Evolutionary conservation across 2,113 vertebrate genomes (phyloP), one percentile per base, ranked within the genome.

Genomic region (Eulacestoma nigropectus): DNA sequence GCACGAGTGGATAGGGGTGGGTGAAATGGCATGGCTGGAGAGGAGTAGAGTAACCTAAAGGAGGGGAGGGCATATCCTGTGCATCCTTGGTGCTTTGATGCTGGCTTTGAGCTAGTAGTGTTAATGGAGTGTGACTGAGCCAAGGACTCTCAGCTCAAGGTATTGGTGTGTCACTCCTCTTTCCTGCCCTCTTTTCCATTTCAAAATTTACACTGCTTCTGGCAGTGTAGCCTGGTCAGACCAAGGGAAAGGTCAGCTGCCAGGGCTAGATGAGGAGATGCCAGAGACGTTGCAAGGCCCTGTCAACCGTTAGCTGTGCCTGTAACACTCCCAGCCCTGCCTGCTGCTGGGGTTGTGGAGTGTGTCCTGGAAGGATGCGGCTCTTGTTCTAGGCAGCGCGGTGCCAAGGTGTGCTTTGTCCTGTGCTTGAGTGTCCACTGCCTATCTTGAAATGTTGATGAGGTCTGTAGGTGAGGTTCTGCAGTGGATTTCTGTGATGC

Each of bases 361-460:
- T 8, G 7, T 16, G 29, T 37, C 37, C 74, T 64, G 77, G 37
- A 60, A 49, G 18, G 59, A 39, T 5, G 2, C 0, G 0, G 32
- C 18, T 52, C 14, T 59, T 77, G 23, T 29, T 50, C 26, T 27
- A 42, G 56, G 49, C 32, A 82, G 23, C 0, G 1, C 1, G 14
- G 22, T 17, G 18, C 41, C 7, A 4, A 30, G 63, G 22, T n/a
- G n/a, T 41, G 15, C 53, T 55, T 35, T 42, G n/a, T 78, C 57
- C 52, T 64, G 35, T 20, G 64, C 2, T 2, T 8, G 32, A 35
- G 13, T 2, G 59, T n/a, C 39, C 3, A 0, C 12, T 1, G 2
- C 20, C 44, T 42, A 2, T 14, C 5, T 59, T 27, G 53, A 65
- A 32, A 13, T 20, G 27, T 20, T 47, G 62, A 13, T 19, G 46